Evolutionary conservation across 2,797 vertebrate genomes (phyloP).

Genomic region (Hippopotamyrus pictus): DNA sequence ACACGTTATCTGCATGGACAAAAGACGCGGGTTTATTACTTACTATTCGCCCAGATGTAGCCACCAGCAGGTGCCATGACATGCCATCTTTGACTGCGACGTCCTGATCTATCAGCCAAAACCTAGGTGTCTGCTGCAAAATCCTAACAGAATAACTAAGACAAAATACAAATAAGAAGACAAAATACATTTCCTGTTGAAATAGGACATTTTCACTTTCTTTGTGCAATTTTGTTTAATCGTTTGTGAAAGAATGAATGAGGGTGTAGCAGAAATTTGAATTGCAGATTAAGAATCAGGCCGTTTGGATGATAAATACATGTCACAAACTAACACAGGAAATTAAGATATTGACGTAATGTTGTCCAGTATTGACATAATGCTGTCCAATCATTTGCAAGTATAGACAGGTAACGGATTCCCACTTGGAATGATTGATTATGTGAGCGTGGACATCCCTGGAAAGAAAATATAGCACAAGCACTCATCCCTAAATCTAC

Average conservation of each 20-base stretch:
- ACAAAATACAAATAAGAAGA: background rate
- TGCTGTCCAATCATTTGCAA: background rate
- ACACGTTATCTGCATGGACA: conserved; percentile 75
- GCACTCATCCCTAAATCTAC: background rate
- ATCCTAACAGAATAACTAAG: background rate
- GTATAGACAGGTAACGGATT: background rate
- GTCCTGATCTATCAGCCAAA: background rate
- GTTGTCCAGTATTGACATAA: background rate
- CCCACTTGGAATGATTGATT: background rate
- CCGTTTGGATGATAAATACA: background rate
- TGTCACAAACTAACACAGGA: background rate
- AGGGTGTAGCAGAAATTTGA: background rate
- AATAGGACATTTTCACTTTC: background rate
- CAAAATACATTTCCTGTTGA: background rate
- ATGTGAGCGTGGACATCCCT: background rate
- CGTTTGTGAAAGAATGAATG: background rate
- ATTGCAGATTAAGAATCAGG: background rate
- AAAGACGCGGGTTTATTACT: background rate
- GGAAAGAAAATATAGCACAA: background rate
- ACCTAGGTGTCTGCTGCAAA: background rate
- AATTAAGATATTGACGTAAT: background rate
- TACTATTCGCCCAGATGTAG: background rate
- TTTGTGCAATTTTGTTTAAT: background rate
- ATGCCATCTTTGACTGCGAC: background rate
- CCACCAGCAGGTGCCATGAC: background rate